These are phyloP conservation scores for Epicampocera succincta DNA, from an alignment of 2,888 invertebrate genomes.

Conservation along the genomic window DNA sequence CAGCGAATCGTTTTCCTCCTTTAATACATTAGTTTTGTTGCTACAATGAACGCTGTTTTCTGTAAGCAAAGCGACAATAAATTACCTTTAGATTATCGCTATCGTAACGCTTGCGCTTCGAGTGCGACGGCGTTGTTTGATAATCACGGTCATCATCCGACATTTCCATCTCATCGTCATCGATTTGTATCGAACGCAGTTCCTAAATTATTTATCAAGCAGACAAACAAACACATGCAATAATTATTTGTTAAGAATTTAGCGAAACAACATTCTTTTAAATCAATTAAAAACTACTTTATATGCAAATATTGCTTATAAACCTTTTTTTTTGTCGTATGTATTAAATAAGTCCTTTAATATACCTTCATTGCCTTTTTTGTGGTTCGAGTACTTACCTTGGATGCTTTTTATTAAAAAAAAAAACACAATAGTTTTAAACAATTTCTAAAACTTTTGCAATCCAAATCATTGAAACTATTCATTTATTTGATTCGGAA, in stretches of 20 bases:
- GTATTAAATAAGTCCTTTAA: slow-evolving; percentile 33
- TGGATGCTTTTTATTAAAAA: slow-evolving; percentile 19
- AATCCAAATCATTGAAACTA: slow-evolving; percentile 45
- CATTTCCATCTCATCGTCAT: slow-evolving; percentile 93
- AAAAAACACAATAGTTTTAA: slow-evolving; percentile 10
- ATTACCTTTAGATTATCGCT: slow-evolving; percentile 80
- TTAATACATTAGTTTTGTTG: slow-evolving; percentile 46
- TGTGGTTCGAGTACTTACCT: slow-evolving; percentile 59
- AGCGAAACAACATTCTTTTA: not conserved
- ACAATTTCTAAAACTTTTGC: slow-evolving; percentile 17
- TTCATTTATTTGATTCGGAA: slow-evolving; percentile 33
- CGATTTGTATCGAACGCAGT: slow-evolving; percentile 82
- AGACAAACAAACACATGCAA: slow-evolving; percentile 27
- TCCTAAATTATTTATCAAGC: slow-evolving; percentile 74
- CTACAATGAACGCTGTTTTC: no score
- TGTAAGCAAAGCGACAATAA: not conserved
- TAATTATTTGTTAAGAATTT: slow-evolving; percentile 21
- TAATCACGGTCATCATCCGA: slow-evolving; percentile 88
- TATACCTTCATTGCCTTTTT: slow-evolving; percentile 67
- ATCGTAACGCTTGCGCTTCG: slow-evolving; percentile 80
- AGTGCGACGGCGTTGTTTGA: slow-evolving; percentile 76
- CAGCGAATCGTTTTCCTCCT: slow-evolving; percentile 95
- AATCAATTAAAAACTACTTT: slow-evolving; percentile 38
- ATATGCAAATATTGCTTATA: slow-evolving; percentile 42
- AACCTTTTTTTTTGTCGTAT: slow-evolving; percentile 49